Evolutionary conservation across 2,888 invertebrate species (phyloP).

Genomic region (Entomobrya multifasciata): DNA sequence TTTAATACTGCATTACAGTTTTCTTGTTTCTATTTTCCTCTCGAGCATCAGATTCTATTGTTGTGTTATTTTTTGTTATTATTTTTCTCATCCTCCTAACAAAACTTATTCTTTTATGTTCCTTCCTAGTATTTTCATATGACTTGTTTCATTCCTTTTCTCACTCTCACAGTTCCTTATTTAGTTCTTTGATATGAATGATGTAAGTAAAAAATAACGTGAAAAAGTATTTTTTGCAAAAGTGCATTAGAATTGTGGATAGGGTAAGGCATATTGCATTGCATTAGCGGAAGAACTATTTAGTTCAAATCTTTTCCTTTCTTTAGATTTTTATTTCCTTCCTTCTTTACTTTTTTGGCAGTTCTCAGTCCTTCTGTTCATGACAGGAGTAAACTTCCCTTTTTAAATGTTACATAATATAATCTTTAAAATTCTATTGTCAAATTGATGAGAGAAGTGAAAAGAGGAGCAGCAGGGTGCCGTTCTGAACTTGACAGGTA

Average conservation of each 20-base stretch:
- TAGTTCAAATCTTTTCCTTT: conserved; percentile 28
- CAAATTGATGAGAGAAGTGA: conserved; percentile 62
- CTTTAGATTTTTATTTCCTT: conserved; percentile 32
- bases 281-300: conserved; percentile 37
- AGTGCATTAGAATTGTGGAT: neutral
- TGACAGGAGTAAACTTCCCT: conserved; percentile 11
- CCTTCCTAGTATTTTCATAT: conserved; percentile 54
- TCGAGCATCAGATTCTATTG: conserved; percentile 38
- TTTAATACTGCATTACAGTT: neutral
- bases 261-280: neutral
- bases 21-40: conserved; percentile 14
- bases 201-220: neutral
- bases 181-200: conserved; percentile 10
- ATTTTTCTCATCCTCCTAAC: conserved; percentile 27
- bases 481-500: conserved; percentile 68
- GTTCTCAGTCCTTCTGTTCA: conserved; percentile 21
- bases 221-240: neutral
- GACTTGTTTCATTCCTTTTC: conserved; percentile 52
- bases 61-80: conserved; percentile 29
- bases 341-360: conserved; percentile 20
- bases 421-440: conserved; percentile 59
- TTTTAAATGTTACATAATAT: conserved; percentile 66
- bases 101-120: conserved; percentile 40
- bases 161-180: conserved; percentile 2
- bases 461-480: conserved; percentile 65